These are phyloP conservation scores for Ennomos fuscantarius DNA, from an alignment of 2,888 invertebrate genomes.

Conservation along the genomic window DNA sequence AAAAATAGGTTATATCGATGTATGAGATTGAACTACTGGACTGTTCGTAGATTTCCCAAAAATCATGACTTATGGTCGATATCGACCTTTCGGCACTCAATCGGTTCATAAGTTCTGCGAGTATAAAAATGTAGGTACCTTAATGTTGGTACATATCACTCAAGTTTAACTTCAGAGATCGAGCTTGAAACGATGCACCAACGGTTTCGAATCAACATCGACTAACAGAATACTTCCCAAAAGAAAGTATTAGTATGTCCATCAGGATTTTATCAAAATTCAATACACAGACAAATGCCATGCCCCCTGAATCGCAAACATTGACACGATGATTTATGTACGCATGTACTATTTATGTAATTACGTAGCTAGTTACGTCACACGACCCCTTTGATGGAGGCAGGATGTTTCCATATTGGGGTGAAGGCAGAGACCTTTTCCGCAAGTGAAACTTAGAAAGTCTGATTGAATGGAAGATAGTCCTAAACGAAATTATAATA, in stretches of 20 bases:
- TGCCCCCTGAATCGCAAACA: slow-evolving; percentile 55
- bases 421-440: slow-evolving; percentile 15
- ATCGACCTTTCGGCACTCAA: no score
- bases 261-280: slow-evolving; percentile 65
- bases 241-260: slow-evolving; percentile 59
- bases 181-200: no score
- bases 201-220: slow-evolving; percentile 3
- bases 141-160: no score
- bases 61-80: no score
- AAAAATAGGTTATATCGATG: no score
- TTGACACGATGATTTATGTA: slow-evolving; percentile 51
- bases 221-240: slow-evolving; percentile 60
- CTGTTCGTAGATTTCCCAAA: no score
- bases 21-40: no score
- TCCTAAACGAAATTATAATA: no score
- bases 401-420: slow-evolving; percentile 30
- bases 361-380: slow-evolving; percentile 20
- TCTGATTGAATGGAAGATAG: slow-evolving; percentile 33
- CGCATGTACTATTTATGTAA: slow-evolving; percentile 34
- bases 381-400: slow-evolving; percentile 21
- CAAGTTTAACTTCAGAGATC: no score
- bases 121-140: no score
- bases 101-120: no score
- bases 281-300: slow-evolving; percentile 51
- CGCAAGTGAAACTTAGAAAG: slow-evolving; percentile 33